Conservation (phyloP, 2,888 invertebrate species). For the Globia sparganii region DNA sequence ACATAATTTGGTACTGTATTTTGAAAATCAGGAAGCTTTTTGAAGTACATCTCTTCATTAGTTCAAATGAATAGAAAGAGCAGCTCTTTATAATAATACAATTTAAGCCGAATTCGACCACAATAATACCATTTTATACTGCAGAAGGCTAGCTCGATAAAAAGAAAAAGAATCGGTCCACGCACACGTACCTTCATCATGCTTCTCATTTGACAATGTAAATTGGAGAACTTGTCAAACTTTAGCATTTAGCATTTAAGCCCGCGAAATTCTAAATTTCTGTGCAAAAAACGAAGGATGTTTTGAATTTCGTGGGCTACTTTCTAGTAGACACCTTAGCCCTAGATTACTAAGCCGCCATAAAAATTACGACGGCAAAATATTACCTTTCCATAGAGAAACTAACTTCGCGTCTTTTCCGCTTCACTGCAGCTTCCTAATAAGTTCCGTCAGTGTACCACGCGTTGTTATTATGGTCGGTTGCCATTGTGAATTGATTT, state of each 20-base stretch:
- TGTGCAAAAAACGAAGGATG: neutral
- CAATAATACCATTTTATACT: no score
- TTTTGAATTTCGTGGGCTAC: neutral
- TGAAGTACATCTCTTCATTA: conserved; percentile 10
- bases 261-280: neutral
- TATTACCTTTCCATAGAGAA: no score
- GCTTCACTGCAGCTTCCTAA: no score
- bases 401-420: no score
- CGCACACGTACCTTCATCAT: neutral
- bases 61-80: conserved; percentile 1
- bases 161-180: neutral
- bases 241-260: neutral
- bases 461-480: no score
- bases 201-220: neutral
- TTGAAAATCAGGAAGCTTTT: conserved; percentile 8
- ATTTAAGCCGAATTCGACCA: neutral
- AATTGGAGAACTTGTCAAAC: neutral
- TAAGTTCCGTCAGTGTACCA: no score
- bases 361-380: neutral
- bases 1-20: conserved; percentile 1
- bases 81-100: neutral
- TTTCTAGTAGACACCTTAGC: neutral
- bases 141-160: neutral
- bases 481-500: neutral
- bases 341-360: no score